Base-by-base conservation (phyloP, 1,140 invertebrate species). In the Fopius arisanus region DNA sequence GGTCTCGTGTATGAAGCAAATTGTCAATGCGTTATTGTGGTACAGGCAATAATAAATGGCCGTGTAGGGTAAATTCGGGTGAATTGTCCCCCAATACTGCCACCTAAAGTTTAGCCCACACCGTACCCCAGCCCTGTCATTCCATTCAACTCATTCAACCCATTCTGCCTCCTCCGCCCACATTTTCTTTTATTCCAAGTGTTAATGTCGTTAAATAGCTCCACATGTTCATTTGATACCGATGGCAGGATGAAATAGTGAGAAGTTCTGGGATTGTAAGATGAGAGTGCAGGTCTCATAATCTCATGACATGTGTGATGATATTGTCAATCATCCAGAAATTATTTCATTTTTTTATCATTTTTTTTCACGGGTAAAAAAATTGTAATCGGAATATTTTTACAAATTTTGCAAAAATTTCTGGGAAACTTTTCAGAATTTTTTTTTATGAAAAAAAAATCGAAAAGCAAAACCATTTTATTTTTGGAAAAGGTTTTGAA, bases 11-110 rank as follows among this genome's bases (percentile, higher is more conserved):
- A 81, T 87, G 77, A 85, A 84, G 82, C 78, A 83, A 84, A 87
- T 86, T 87, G 85, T 87, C 85, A 87, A 87, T 87, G 85, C 78
- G 74, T 79, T 79, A 86, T 86, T 85, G 85, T 86, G 78, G 43
- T 62, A 37, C 72, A 78, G 76, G 77, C 77, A 81, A 81, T 84
- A 86, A 86, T 84, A 87, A 87, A 86, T 86, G 80, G 84, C 82
- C 76, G 79, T 78, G 72, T 78, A 74, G 80, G 23, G 54, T 59
- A 59, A 59, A 59, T 59, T 59, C 54, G 23, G 54, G 19, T 26
- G 54, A 59, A 59, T 28, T 59, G 19, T 59, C 21, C 54, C 28
- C 41, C 40, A 21, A 66, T 48, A 48, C 33, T 62, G 62, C 41
- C 71, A 51, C 41, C 71, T 67, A 54, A 63, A 6, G 54, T 26